Base-by-base conservation (phyloP, 1,140 invertebrate species). In the Meloidogyne floridensis region DNA sequence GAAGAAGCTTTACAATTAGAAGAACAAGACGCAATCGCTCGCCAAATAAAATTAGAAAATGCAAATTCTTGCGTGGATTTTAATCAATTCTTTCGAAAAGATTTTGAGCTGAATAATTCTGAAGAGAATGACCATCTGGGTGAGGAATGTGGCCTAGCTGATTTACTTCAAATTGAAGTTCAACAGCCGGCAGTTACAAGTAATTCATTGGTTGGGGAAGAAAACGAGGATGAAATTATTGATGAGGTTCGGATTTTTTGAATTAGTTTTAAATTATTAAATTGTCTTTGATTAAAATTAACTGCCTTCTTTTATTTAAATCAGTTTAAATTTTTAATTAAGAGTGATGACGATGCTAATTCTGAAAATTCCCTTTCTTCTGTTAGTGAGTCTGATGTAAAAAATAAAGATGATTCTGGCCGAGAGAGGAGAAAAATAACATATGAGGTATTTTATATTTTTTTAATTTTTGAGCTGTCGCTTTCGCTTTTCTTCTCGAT, bases 1-100 rank as follows among this genome's bases (percentile, higher is more conserved):
- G 83, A 84, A 65, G 84, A 86, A 32, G 65, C 86, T 47, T 72
- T 86, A n/a, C 82, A 85, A n/a, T n/a, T 84, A n/a, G 83, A 84
- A 59, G 83, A 84, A 75, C 81, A 84, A 13, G 83, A 84, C 56
- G 83, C 83, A 20, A 53, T 86, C 13, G 6, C 43, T 11, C 72
- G 83, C 10, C 83, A 84, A 69, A 59, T 72, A 32, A 84, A 80
- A 71, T 54, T 84, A 11, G 83, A 84, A n/a, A 15, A 56, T 10
- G 83, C 72, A 6, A 84, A 76, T 77, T 72, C 43, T 15, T 81
- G 20, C 20, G 32, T 85, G 7, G 84, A 84, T 78, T 84, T 81
- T 77, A 59, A 86, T 59, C 20, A 69, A 72, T 72, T 72, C 13
- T 72, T n/a, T 65, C 59, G 59, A 6, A 65, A 65, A 65, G 59